A percentile compares a stretch with the other conserved stretches of the same genome.
These are phyloP conservation scores for Lacerta viridis DNA, from an alignment of 2,797 vertebrate genomes.

Conservation along the genomic window DNA sequence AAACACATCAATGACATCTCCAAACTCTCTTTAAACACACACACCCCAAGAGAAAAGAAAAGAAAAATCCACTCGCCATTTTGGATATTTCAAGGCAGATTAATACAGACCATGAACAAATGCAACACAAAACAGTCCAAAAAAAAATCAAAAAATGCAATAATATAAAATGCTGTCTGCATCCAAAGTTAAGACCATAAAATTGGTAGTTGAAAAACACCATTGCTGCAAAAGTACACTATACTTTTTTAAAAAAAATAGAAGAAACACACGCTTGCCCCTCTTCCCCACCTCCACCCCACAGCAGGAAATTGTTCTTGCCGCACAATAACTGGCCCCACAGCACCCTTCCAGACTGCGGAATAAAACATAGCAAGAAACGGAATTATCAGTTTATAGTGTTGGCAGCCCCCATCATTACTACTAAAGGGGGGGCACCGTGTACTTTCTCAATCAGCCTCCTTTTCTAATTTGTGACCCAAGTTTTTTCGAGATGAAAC, in stretches of 20 bases:
- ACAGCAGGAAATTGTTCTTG: slow-evolving; percentile 54
- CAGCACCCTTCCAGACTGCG: slow-evolving; percentile 29
- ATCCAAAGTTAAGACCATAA: slow-evolving; percentile 76
- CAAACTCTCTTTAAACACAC: slow-evolving; percentile 32
- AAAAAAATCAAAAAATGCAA: slow-evolving; percentile 66
- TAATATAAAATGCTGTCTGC: slow-evolving; percentile 57
- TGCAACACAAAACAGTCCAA: slow-evolving; percentile 65
- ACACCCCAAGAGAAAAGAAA: not conserved
- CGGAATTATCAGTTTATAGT: slow-evolving; percentile 38
- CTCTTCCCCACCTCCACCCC: slow-evolving; percentile 56
- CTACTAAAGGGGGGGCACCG: not conserved
- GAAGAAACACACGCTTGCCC: not conserved
- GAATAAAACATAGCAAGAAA: not conserved
- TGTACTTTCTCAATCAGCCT: not conserved
- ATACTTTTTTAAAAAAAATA: slow-evolving; percentile 61
- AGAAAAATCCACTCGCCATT: not conserved
- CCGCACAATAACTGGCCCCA: slow-evolving; percentile 48
- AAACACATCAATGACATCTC: slow-evolving; percentile 73
- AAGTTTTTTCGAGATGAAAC: not conserved
- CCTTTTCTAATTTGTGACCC: not conserved
- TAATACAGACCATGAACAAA: slow-evolving; percentile 66
- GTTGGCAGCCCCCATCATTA: not conserved
- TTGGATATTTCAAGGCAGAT: slow-evolving; percentile 42
- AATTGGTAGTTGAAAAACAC: slow-evolving; percentile 65
- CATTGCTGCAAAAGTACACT: slow-evolving; percentile 49